Evolutionary conservation across 2,797 vertebrate genomes (phyloP).

Genomic region (Simalia tracyae): DNA sequence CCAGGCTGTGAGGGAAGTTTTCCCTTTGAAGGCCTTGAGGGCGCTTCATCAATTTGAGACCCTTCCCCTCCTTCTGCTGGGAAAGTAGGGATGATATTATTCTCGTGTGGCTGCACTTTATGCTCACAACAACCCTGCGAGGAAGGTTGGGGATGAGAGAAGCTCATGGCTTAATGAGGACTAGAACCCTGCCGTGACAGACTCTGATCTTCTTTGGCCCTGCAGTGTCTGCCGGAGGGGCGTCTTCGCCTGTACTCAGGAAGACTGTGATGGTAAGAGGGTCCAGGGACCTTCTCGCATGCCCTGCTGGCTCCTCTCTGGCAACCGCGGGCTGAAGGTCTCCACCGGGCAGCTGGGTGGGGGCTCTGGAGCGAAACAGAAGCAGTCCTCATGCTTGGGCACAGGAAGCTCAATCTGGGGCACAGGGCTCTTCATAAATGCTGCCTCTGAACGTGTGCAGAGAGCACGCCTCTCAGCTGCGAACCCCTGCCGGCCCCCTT

Average conservation of each 20-base stretch:
- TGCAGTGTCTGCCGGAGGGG: slow-evolving; percentile 79
- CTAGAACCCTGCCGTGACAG: background rate
- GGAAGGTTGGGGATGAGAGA: background rate
- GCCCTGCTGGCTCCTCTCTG: fast-evolving
- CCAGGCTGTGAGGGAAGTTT: background rate
- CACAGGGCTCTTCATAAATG: background rate
- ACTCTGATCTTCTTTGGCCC: background rate
- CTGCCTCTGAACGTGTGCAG: background rate
- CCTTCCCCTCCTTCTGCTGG: background rate
- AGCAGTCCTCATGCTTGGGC: no score
- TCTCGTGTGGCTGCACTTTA: background rate
- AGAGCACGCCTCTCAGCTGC: no score
- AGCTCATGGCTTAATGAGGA: background rate
- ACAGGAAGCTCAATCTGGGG: background rate
- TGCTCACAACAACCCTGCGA: background rate
- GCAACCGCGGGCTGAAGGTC: background rate
- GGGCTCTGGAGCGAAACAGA: background rate
- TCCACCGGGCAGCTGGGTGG: background rate
- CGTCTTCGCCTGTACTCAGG: slow-evolving; percentile 77
- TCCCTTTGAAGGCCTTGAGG: background rate
- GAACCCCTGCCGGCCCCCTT: background rate
- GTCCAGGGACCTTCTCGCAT: background rate
- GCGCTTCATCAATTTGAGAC: background rate
- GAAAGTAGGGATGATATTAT: background rate
- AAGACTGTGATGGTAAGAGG: slow-evolving; percentile 81